Evolutionary conservation across 2,797 vertebrate genomes (phyloP).

Genomic region (Eulemur rubriventer): DNA sequence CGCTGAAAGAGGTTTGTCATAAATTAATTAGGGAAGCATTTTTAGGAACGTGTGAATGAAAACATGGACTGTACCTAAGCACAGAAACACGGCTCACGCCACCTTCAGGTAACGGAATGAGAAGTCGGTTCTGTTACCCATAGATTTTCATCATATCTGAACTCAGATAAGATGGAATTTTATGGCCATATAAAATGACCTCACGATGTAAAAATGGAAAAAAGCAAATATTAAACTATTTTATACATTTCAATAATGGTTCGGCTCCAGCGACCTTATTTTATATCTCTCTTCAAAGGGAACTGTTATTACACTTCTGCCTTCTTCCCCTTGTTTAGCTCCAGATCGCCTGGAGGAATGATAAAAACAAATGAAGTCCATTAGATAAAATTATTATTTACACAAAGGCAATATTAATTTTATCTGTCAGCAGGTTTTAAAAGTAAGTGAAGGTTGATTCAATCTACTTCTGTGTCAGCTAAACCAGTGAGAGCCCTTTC

Average conservation of each 20-base stretch:
- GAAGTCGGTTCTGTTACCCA: background rate
- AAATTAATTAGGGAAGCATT: background rate
- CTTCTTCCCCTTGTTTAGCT: constrained; percentile 55
- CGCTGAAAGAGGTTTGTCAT: background rate
- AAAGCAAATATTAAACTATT: constrained; percentile 52
- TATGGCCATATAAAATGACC: constrained; percentile 49
- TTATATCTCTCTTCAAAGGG: constrained; percentile 52
- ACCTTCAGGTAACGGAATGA: background rate
- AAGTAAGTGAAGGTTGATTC: constrained; percentile 14
- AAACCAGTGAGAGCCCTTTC: constrained; percentile 53
- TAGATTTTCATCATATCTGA: constrained; percentile 35
- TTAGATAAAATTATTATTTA: constrained; percentile 75
- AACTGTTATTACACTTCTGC: constrained; percentile 33
- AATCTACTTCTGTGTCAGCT: constrained; percentile 71
- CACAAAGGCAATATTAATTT: constrained; percentile 66
- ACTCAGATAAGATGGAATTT: constrained; percentile 52
- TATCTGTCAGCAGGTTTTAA: constrained; percentile 70
- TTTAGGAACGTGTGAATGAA: background rate
- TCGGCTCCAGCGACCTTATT: constrained; percentile 58
- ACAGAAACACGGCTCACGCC: fast-evolving
- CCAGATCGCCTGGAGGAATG: constrained; percentile 59
- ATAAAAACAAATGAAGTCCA: constrained; percentile 75
- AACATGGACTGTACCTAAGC: background rate
- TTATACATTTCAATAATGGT: constrained; percentile 69
- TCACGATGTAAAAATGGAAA: constrained; percentile 54